Conservation (phyloP, 2,113 vertebrate genomes). For the Etheostoma spectabile region DNA sequence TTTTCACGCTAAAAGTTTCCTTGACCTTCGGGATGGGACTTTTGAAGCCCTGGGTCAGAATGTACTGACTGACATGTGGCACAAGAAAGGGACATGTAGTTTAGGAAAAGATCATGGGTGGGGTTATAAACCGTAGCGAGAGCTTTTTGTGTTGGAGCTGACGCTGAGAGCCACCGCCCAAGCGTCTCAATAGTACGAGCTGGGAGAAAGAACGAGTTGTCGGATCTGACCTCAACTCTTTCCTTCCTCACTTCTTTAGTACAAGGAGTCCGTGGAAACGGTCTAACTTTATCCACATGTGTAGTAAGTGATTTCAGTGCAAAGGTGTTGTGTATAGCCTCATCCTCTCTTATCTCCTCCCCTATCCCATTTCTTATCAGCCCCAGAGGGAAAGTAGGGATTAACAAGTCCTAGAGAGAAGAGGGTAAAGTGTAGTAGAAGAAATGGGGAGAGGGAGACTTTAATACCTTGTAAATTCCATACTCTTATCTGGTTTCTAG, state of each 20-base stretch:
- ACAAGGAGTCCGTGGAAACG: neutral
- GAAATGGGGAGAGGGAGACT: neutral
- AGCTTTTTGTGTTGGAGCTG: too few species aligned
- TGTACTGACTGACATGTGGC: too few species aligned
- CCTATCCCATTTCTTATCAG: conserved; percentile 47
- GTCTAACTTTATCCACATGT: conserved; percentile 10
- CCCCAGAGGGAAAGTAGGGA: conserved; percentile 38
- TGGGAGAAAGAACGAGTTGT: too few species aligned
- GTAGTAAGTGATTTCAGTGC: neutral
- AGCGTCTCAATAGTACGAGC: too few species aligned
- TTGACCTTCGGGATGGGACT: too few species aligned
- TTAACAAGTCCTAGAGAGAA: conserved; percentile 46
- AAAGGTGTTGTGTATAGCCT: conserved; percentile 36
- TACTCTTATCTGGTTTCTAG: conserved; percentile 39
- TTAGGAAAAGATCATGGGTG: too few species aligned
- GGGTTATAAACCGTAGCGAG: too few species aligned
- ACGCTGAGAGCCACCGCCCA: too few species aligned
- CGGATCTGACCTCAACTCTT: neutral
- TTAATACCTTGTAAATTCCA: conserved; percentile 55
- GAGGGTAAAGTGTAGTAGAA: conserved; percentile 7
- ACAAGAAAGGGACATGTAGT: too few species aligned
- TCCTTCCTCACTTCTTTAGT: neutral
- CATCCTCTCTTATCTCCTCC: conserved; percentile 39
- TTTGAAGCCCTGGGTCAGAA: too few species aligned
- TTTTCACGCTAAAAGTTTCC: too few species aligned